A percentile compares a stretch with the other conserved stretches of the same genome.
phyloP scores from a whole-genome alignment of 1,140 invertebrate species.

The Rhagoletis pomonella region DNA sequence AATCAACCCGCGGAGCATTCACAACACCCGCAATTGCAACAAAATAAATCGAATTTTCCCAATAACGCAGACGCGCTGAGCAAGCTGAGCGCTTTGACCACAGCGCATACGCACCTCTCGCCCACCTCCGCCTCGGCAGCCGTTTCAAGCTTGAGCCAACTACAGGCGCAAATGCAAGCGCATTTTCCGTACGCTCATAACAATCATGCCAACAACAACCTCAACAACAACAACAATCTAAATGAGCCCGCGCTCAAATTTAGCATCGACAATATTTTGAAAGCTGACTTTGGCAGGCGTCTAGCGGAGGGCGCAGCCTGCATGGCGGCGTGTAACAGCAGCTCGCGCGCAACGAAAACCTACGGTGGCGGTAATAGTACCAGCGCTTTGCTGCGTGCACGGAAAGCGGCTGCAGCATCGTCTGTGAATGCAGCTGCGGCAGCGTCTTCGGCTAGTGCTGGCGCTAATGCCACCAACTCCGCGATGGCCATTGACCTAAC shows the following conservation, averaged over 20 bases:
- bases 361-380: background rate
- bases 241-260: conserved; percentile 86
- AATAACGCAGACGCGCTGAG: conserved; percentile 64
- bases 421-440: background rate
- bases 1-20: conserved; percentile 7
- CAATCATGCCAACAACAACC: conserved; percentile 57
- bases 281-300: conserved; percentile 89
- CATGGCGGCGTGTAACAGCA: conserved; percentile 20
- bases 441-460: background rate
- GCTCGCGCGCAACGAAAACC: background rate
- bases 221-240: conserved; percentile 60
- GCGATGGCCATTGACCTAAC: background rate
- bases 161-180: conserved; percentile 61
- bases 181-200: conserved; percentile 51
- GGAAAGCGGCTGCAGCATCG: background rate
- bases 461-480: background rate
- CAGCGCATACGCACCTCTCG: conserved; percentile 11
- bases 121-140: conserved; percentile 35
- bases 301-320: conserved; percentile 78
- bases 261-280: conserved; percentile 94
- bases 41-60: conserved; percentile 33
- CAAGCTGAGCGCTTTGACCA: conserved; percentile 56
- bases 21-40: background rate
- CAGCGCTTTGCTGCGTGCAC: background rate
- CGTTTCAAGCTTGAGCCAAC: conserved; percentile 57